Evolutionary conservation across 2,888 invertebrate genomes (phyloP).

Genomic region (Apamea anceps): DNA sequence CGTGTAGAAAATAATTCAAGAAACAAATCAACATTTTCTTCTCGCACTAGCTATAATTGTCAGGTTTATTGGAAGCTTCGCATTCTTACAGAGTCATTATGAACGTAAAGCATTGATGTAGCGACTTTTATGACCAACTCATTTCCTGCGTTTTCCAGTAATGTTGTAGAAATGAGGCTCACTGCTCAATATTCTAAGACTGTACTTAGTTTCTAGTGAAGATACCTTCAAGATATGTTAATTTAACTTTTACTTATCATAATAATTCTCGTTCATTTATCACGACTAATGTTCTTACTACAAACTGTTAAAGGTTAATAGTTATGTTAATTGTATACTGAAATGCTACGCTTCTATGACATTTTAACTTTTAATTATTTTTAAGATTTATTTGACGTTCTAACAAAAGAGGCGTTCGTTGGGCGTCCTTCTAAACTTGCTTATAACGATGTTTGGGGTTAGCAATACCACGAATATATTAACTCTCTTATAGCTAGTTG

Average conservation of each 20-base stretch:
- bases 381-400: constrained; percentile 5
- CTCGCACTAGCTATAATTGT: not conserved
- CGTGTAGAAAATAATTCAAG: not conserved
- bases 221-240: constrained; percentile 32
- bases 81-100: not conserved
- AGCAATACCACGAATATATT: not conserved
- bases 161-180: constrained; percentile 41
- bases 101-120: constrained; percentile 12
- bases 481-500: not conserved
- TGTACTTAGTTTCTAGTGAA: constrained; percentile 31
- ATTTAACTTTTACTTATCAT: constrained; percentile 40
- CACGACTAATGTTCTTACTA: constrained; percentile 8
- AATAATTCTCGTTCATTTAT: constrained; percentile 30
- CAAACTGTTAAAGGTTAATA: constrained; percentile 24
- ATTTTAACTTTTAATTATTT: constrained; percentile 15
- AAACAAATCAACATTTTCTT: not conserved
- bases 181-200: constrained; percentile 42
- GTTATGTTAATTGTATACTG: constrained; percentile 13
- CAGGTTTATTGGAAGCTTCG: constrained; percentile 4
- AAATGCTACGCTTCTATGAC: constrained; percentile 26
- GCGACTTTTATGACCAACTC: constrained; percentile 15
- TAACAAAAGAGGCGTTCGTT: not conserved
- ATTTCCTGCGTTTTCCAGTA: not conserved
- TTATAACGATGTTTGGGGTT: not conserved
- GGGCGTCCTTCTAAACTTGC: not conserved